Percentiles rank a stretch among this genome's conserved stretches.
Evolutionary conservation across 2,888 invertebrate genomes (phyloP).

Genomic region (Linnaemya tessellans): DNA sequence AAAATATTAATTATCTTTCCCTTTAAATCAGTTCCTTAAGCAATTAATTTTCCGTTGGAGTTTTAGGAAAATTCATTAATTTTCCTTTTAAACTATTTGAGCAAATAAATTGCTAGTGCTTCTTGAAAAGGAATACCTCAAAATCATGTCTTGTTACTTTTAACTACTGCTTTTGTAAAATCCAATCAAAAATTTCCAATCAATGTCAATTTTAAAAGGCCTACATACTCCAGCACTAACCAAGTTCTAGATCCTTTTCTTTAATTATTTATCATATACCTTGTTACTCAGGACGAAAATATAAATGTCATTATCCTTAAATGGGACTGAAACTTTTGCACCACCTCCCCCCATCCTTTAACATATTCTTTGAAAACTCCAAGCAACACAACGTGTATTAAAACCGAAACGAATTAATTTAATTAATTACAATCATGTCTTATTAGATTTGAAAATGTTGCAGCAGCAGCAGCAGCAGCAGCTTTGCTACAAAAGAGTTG

Average conservation of each 20-base stretch:
- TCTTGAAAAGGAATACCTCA: slow-evolving; percentile 58
- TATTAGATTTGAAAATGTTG: slow-evolving; percentile 80
- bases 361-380: slow-evolving; percentile 27
- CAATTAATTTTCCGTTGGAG: slow-evolving; percentile 9
- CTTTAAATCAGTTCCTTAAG: not conserved
- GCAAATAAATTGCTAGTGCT: slow-evolving; percentile 55
- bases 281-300: slow-evolving; percentile 37
- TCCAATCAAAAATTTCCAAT: slow-evolving; percentile 82
- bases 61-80: slow-evolving; percentile 77
- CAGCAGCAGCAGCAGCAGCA: slow-evolving; percentile 25
- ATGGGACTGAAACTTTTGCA: slow-evolving; percentile 58
- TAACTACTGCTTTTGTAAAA: slow-evolving; percentile 55
- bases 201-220: slow-evolving; percentile 80
- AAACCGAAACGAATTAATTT: slow-evolving; percentile 84
- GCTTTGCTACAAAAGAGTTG: slow-evolving; percentile 48
- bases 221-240: slow-evolving; percentile 6
- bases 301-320: slow-evolving; percentile 67
- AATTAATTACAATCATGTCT: slow-evolving; percentile 84
- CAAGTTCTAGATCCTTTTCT: slow-evolving; percentile 12
- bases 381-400: slow-evolving; percentile 80
- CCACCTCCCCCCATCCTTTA: not conserved
- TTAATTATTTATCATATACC: slow-evolving; percentile 25
- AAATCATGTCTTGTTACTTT: slow-evolving; percentile 43
- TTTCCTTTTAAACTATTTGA: slow-evolving; percentile 77
- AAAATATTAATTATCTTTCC: slow-evolving; percentile 33